Evolutionary conservation across 2,888 invertebrate genomes (phyloP).

Genomic region (Desoria tigrina): DNA sequence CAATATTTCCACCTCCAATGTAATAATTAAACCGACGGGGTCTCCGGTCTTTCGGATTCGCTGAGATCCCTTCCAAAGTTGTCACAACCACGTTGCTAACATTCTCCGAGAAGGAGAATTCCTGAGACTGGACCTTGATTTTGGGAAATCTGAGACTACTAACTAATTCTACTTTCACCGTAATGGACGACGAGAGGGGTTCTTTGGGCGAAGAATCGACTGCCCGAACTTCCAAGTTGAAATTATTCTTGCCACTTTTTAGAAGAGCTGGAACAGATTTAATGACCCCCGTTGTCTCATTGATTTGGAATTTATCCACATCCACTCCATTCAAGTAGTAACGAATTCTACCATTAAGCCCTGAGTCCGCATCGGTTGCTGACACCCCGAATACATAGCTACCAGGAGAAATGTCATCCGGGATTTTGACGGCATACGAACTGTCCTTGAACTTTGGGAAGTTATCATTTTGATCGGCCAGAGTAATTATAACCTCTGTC

Average conservation of each 20-base stretch:
- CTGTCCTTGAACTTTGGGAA: conserved; percentile 77
- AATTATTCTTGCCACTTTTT: conserved; percentile 59
- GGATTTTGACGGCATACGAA: conserved; percentile 73
- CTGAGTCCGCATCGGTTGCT: conserved; percentile 82
- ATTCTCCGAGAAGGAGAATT: conserved; percentile 76
- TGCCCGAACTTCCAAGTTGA: conserved; percentile 74
- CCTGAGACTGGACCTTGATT: conserved; percentile 61
- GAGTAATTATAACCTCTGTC: conserved; percentile 74
- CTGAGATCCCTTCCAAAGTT: conserved; percentile 39
- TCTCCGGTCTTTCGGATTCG: conserved; percentile 27
- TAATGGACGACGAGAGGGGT: conserved; percentile 71
- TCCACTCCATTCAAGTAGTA: conserved; percentile 84
- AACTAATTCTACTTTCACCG: conserved; percentile 74
- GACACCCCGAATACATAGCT: conserved; percentile 83
- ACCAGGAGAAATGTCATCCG: conserved; percentile 80
- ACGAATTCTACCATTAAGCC: conserved; percentile 78
- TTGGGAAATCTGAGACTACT: conserved; percentile 77
- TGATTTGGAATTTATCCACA: conserved; percentile 74
- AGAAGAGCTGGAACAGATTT: conserved; percentile 72
- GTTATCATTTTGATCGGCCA: conserved; percentile 91
- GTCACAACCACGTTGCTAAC: conserved; percentile 58
- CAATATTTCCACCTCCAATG: conserved; percentile 91
- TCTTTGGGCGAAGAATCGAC: conserved; percentile 71
- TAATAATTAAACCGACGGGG: conserved; percentile 67
- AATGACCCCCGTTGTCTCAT: conserved; percentile 81